Base-by-base conservation (phyloP, 2,888 invertebrate genomes). In the Cataglyphis cursor region DNA sequence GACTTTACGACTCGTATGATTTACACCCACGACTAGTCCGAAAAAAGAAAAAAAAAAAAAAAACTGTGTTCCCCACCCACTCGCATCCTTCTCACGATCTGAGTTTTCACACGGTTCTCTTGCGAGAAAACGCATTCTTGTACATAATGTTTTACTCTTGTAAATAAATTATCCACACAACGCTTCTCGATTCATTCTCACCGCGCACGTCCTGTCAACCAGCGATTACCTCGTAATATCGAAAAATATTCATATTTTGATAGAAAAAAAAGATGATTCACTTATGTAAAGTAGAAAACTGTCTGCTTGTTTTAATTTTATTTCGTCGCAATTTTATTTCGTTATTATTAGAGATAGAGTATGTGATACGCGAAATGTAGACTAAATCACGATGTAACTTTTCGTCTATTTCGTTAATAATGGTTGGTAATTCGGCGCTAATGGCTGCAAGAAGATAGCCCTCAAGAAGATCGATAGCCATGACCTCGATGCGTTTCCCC, bases 101-200 rank as follows among this genome's bases (percentile, higher is more conserved):
- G 51, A 86, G 84, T 88, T 92, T 90, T 85, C 88, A 90, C 88
- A 90, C 86, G 89, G 87, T 88, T 88, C 90, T 92, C 91, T 48
- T 59, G 72, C 59, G 78, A 70, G 72, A 80, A 70, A 89, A 92
- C 89, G 91, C 91, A 91, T 92, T 92, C 93, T 94, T 94, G 94
- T 94, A 94, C 91, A 94, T 94, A 94, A 94, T 93, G 93, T 94
- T 94, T 94, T 93, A 94, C 94, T 94, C 94, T 94, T 94, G 94
- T 94, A 94, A 94, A 94, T 94, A 94, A 94, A 94, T 91, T 93
- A 94, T 93, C 94, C 94, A 92, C 92, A 93, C 85, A 90, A 92
- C 74, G 75, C 65, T 65, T 12, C 1, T 54, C 28, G 72, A 48
- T 70, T 80, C 3, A 74, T 75, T 81, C 54, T 21, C 62, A n/a